Conservation (phyloP, 2,113 vertebrate species). For the Chaetodon trifascialis region DNA sequence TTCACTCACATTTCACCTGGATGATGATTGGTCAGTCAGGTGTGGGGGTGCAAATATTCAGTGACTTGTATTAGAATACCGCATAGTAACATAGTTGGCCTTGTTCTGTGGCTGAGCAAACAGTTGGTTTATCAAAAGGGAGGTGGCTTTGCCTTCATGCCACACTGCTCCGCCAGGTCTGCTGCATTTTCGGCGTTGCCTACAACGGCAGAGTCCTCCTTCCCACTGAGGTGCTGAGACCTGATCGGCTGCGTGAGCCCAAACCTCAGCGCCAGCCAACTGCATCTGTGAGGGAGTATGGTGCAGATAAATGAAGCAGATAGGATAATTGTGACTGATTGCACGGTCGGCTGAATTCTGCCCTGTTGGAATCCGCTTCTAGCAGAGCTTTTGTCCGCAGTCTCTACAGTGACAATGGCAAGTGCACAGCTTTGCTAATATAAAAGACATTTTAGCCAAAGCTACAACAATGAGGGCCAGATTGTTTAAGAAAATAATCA, state of each 20-base stretch:
- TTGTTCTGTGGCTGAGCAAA: constrained; percentile 8
- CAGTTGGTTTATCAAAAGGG: not conserved
- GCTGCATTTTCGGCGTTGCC: constrained; percentile 8
- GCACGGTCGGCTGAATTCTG: constrained; percentile 42
- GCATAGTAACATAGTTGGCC: not conserved
- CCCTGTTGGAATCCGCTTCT: not conserved
- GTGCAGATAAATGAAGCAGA: constrained; percentile 30
- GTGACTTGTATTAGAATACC: not conserved
- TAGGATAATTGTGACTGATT: constrained; percentile 44
- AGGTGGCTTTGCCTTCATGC: not conserved
- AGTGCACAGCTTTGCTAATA: not conserved
- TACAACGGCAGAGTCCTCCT: not conserved
- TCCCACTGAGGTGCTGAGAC: constrained; percentile 28
- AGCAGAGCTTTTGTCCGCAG: constrained; percentile 23
- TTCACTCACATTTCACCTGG: not conserved
- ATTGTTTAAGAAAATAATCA: not conserved
- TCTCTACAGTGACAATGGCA: not conserved
- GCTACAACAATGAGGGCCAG: not conserved
- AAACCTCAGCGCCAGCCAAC: constrained; percentile 12
- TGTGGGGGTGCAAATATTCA: not conserved
- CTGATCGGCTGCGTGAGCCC: constrained; percentile 23
- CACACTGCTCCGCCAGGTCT: not conserved
- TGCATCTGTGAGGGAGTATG: constrained; percentile 5
- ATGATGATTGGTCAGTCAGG: not conserved
- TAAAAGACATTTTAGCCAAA: constrained; percentile 7